Percentiles rank a stretch among this genome's conserved stretches.
phyloP scores from a whole-genome alignment of 2,797 vertebrate genomes.

The Sebastes cheni region DNA sequence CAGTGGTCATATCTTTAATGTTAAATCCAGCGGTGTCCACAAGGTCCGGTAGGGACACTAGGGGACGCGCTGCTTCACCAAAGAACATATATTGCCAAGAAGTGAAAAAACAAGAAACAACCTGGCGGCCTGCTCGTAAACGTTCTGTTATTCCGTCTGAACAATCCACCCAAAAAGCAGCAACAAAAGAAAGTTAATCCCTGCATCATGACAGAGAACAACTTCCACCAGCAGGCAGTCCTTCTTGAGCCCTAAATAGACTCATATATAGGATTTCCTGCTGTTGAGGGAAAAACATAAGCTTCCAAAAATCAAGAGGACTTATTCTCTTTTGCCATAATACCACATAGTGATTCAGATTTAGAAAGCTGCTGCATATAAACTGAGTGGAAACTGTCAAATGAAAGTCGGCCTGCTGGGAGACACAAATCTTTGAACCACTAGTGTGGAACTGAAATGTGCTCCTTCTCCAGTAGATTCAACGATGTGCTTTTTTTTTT shows the following conservation, averaged over 20 bases:
- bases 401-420: neutral
- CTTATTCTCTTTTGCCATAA: neutral
- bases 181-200: too few species aligned
- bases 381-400: constrained; percentile 18
- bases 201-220: too few species aligned
- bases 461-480: neutral
- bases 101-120: too few species aligned
- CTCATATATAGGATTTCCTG: neutral
- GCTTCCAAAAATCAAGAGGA: neutral
- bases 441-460: neutral
- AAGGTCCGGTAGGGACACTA: too few species aligned
- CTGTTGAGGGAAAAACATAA: neutral
- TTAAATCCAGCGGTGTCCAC: too few species aligned
- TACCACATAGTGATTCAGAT: neutral
- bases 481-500: neutral
- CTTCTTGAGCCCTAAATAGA: neutral
- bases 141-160: too few species aligned
- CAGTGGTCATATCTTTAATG: too few species aligned
- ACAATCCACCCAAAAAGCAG: too few species aligned
- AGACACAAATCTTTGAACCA: neutral
- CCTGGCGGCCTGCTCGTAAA: too few species aligned
- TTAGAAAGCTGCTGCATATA: neutral
- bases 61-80: too few species aligned
- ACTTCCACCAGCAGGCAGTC: too few species aligned
- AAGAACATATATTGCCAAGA: too few species aligned